These are phyloP conservation scores for Anoplolepis gracilipes DNA, from an alignment of 1,140 invertebrate species.

Conservation along the genomic window DNA sequence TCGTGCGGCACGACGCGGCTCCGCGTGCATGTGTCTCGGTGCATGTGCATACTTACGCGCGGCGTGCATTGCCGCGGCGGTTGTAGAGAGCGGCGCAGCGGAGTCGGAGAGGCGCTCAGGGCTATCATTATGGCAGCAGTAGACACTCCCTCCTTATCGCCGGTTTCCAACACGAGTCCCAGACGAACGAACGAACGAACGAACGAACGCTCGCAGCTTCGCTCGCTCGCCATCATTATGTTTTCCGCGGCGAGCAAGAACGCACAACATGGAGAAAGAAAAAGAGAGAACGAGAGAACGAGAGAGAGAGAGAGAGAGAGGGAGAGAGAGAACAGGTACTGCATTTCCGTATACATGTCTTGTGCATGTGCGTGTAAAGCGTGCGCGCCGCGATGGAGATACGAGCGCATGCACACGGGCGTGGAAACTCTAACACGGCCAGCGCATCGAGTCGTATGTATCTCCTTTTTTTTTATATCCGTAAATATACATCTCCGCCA, in stretches of 20 bases:
- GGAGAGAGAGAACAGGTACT: conserved; percentile 14
- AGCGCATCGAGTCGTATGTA: not conserved
- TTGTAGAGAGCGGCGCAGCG: conserved; percentile 62
- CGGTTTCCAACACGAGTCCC: conserved; percentile 81
- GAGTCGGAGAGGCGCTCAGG: conserved; percentile 78
- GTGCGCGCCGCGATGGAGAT: conserved; percentile 23
- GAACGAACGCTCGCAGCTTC: conserved; percentile 62
- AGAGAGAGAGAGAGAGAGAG: not conserved
- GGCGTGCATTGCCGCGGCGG: conserved; percentile 62
- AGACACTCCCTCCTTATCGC: conserved; percentile 85
- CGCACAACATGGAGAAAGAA: conserved; percentile 29
- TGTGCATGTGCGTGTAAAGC: conserved; percentile 27
- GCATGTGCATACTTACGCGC: conserved; percentile 68
- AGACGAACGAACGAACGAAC: conserved; percentile 66
- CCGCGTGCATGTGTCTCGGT: conserved; percentile 39
- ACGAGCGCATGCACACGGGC: conserved; percentile 49
- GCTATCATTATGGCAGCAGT: conserved; percentile 84
- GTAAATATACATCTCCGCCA: conserved; percentile 16
- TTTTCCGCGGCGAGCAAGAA: conserved; percentile 79
- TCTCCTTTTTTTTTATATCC: conserved; percentile 35
- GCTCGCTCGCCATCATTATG: conserved; percentile 83
- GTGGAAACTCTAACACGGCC: conserved; percentile 44
- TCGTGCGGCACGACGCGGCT: conserved; percentile 36
- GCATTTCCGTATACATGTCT: conserved; percentile 51
- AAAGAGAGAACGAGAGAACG: not conserved